Evolutionary conservation across 2,113 vertebrate species (phyloP).

Genomic region (Rhodinocichla rosea): DNA sequence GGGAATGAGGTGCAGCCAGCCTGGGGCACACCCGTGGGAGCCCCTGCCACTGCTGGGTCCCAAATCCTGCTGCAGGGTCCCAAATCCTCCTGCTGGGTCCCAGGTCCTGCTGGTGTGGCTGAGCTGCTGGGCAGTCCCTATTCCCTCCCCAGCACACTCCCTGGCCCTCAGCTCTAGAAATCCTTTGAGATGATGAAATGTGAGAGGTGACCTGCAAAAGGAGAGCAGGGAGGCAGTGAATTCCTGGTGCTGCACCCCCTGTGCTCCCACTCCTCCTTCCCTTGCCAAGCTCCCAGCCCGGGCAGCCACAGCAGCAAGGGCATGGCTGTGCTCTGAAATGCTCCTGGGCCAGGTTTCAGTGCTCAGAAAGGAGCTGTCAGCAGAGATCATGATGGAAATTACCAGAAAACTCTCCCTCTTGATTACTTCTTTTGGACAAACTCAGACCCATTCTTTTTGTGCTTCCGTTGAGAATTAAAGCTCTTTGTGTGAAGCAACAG

Average conservation of each 20-base stretch:
- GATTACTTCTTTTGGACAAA: not conserved
- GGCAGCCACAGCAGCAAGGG: not conserved
- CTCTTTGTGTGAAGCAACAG: not conserved
- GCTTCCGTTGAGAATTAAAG: not conserved
- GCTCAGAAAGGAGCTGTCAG: not conserved
- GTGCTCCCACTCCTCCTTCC: not conserved
- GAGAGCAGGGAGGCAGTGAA: not conserved
- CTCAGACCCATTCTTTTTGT: not conserved
- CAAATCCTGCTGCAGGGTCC: fast-evolving
- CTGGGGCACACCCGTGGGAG: fast-evolving
- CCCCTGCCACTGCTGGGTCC: not conserved
- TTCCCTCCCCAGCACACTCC: not conserved
- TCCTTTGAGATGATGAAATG: not conserved
- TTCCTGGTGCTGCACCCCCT: not conserved
- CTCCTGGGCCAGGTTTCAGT: not conserved
- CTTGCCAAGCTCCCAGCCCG: not conserved
- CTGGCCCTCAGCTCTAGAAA: not conserved
- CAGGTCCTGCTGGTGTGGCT: not conserved
- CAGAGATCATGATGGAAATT: not conserved
- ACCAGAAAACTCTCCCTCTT: not conserved
- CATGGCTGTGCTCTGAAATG: not conserved
- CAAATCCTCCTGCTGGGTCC: not conserved
- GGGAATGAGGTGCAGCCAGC: not conserved
- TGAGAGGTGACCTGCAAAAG: not conserved
- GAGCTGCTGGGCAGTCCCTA: not conserved